Conservation (phyloP, 2,113 vertebrate species). For the Rhineura floridana region DNA sequence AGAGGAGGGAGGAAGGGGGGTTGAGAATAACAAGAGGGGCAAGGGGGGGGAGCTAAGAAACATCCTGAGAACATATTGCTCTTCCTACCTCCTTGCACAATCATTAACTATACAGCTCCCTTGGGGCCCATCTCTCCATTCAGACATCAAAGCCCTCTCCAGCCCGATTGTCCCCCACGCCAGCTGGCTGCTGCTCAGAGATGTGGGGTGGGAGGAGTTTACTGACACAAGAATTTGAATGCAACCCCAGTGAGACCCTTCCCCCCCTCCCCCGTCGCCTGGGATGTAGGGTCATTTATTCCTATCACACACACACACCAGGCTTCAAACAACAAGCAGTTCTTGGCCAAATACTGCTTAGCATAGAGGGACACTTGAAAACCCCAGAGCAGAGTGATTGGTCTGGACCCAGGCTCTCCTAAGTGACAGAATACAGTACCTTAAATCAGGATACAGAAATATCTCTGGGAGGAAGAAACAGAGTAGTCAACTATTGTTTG, state of each 20-base stretch:
- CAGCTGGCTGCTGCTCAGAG: conserved; percentile 16
- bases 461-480: background rate
- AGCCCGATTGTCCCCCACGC: background rate
- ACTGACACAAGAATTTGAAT: background rate
- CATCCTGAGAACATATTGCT: conserved; percentile 23
- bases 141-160: conserved; percentile 14
- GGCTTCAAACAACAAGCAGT: background rate
- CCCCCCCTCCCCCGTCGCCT: background rate
- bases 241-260: background rate
- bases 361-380: background rate
- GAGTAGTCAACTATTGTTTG: background rate
- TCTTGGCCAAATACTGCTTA: background rate
- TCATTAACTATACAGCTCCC: conserved; percentile 3
- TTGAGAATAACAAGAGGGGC: conserved; percentile 15
- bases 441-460: background rate
- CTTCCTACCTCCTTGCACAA: conserved; percentile 12
- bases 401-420: background rate
- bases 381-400: background rate
- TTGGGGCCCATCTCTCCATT: background rate
- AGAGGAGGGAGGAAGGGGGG: background rate
- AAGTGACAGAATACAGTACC: background rate
- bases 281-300: background rate
- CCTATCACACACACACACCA: background rate
- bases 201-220: background rate
- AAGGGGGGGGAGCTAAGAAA: conserved; percentile 19